Base-by-base conservation (phyloP, 1,140 invertebrate species). In the Drosophila lini region DNA sequence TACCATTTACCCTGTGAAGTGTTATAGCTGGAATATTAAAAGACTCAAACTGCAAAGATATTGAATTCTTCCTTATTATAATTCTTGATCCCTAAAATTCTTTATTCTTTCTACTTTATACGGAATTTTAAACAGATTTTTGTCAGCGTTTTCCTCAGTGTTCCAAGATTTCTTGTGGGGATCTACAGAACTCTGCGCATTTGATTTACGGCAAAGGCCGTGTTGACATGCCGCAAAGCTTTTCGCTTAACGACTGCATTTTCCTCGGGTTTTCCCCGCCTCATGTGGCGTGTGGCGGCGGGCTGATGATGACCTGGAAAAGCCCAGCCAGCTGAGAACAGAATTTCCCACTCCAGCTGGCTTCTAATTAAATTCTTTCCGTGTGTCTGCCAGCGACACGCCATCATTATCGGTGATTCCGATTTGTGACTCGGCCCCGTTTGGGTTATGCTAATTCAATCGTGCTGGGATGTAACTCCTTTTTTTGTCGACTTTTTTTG, bases 161-260 rank as follows among this genome's bases (percentile, higher is more conserved):
- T 38, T 0, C 5, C 0, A 2, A 38, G 52, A 55, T n/a, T 53
- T 55, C 15, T 15, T 10, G 19, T 55, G 42, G 65, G 73, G 22
- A 36, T 53, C 22, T 52, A 31, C 9, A 19, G 67, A 60, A 63
- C 48, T 80, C 34, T 56, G 42, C 36, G 74, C 83, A 77, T 86
- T 86, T 86, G 82, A 86, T 86, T 86, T 86, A 86, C 86, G 80
- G 83, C 76, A 74, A 86, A 88, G 83, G 70, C 74, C 76, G 81
- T 79, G 82, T 80, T 86, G 82, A 86, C 82, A 86, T 80, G 82
- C 83, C 80, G 59, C 82, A 77, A 73, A 76, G 76, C 76, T 83
- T 79, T 88, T 73, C 41, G 73, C 76, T 60, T 85, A 81, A 78
- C 67, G 81, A 85, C 59, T 77, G 77, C 73, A 65, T 83, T 75